Base-by-base conservation (phyloP, 2,888 invertebrate species). In the Ophion obscuratus region DNA sequence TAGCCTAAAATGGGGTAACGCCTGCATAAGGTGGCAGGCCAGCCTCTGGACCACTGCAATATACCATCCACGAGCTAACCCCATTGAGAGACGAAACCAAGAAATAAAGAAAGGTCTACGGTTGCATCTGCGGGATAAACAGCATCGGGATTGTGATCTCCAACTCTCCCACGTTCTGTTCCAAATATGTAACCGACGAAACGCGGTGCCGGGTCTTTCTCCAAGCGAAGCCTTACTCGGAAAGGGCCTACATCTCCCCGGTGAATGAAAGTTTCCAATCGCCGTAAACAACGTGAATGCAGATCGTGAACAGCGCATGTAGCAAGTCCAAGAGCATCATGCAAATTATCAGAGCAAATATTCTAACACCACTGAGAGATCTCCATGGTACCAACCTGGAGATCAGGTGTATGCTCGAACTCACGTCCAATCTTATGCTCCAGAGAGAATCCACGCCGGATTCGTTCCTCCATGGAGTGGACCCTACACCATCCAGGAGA, bases 91-190 rank as follows among this genome's bases (percentile, higher is more conserved):
- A 40, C 17, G 44, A 2, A 67, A 67, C n/a, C 40, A 40, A n/a
- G 67, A 67, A 27, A 67, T 67, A 5, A 40, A 67, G 17, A 40
- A 67, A n/a, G 40, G 40, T n/a, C 6, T 40, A 36, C 67, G 67
- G 11, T 6, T 20, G 57, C 62, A 62, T 62, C 10, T 24, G 11
- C 62, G 24, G 24, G 62, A 27, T 27, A 62, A 27, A 36, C 36
- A 6, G 3, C 62, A 67, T 67, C 67, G 67, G 6, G n/a, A 17
- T 27, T 36, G 67, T 20, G 40, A 67, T 40, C n/a, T 67, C 3
- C 67, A 40, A 4, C 11, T 67, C n/a, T 27, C 62, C 5, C 10
- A 4, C 2, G 9, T 31, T 24, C 14, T 62, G 20, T 62, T 62
- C 20, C 10, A 6, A 20, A 24, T 62, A 27, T 27, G 62, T 6